Evolutionary conservation across 1,140 invertebrate species (phyloP).

Genomic region (Drosophila orena): DNA sequence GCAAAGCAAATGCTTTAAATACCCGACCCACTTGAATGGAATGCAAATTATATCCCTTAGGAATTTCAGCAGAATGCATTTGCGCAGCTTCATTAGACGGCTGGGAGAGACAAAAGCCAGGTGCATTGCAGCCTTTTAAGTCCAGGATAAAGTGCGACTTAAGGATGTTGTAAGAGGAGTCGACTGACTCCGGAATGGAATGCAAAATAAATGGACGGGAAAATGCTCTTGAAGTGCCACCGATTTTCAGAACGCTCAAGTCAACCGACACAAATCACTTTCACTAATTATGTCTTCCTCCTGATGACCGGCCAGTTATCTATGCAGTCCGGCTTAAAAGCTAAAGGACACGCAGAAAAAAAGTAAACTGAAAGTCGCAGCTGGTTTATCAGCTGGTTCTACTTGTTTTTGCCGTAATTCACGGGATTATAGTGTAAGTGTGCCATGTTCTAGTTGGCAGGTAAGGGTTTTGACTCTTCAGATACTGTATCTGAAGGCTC

Average conservation of each 20-base stretch:
- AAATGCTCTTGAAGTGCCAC: constrained; percentile 50
- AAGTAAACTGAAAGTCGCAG: constrained; percentile 2
- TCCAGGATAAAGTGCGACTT: constrained; percentile 41
- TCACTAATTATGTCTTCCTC: constrained; percentile 71
- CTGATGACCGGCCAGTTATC: constrained; percentile 11
- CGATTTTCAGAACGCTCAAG: constrained; percentile 41
- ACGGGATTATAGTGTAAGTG: not conserved
- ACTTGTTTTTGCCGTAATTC: constrained; percentile 5
- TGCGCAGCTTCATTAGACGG: constrained; percentile 46
- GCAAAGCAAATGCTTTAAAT: constrained; percentile 34
- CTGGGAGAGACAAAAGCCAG: constrained; percentile 36
- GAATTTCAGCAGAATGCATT: constrained; percentile 40
- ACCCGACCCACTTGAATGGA: constrained; percentile 18
- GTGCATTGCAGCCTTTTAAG: constrained; percentile 26
- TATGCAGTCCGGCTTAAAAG: constrained; percentile 9
- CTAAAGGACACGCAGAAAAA: constrained; percentile 48
- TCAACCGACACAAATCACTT: constrained; percentile 70
- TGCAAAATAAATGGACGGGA: constrained; percentile 60
- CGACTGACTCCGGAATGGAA: constrained; percentile 18
- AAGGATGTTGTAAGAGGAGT: constrained; percentile 4
- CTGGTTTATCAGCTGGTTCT: constrained; percentile 4
- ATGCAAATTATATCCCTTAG: constrained; percentile 29
- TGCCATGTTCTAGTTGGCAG: not conserved
- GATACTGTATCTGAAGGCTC: not conserved
- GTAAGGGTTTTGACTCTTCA: not conserved